Evolutionary conservation across 1,140 invertebrate genomes (phyloP).

Genomic region (Agraylea sexmaculata): DNA sequence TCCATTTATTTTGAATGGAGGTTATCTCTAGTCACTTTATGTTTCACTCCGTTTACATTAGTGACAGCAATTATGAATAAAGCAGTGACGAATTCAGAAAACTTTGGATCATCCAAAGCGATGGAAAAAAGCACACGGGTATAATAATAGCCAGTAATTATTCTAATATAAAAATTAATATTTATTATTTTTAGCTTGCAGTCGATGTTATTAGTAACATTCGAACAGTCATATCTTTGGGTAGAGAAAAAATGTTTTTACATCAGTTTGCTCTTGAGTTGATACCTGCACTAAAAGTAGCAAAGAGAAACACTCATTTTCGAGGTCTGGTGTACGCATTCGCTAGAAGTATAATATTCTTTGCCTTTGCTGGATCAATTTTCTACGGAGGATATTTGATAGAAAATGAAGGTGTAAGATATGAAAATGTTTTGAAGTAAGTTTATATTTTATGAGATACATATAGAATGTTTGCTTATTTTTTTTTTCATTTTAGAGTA

Average conservation of each 20-base stretch:
- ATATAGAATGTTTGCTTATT: not conserved
- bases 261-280: slow-evolving; percentile 45
- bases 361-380: slow-evolving; percentile 59
- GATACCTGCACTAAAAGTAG: slow-evolving; percentile 35
- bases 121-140: slow-evolving; percentile 49
- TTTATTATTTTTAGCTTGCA: slow-evolving; percentile 42
- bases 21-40: slow-evolving; percentile 61
- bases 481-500: slow-evolving; percentile 43
- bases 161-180: slow-evolving; percentile 2
- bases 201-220: slow-evolving; percentile 71
- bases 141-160: not conserved
- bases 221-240: slow-evolving; percentile 62
- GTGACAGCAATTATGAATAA: slow-evolving; percentile 50
- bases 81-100: slow-evolving; percentile 43
- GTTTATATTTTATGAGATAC: slow-evolving; percentile 16
- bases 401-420: slow-evolving; percentile 45
- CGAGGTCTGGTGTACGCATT: slow-evolving; percentile 56
- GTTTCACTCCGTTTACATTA: slow-evolving; percentile 54
- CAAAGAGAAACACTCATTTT: slow-evolving; percentile 43
- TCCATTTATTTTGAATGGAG: slow-evolving; percentile 71
- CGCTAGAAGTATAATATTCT: slow-evolving; percentile 56
- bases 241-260: slow-evolving; percentile 53
- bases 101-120: slow-evolving; percentile 42
- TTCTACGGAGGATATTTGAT: slow-evolving; percentile 64
- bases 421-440: slow-evolving; percentile 63